phyloP scores from a whole-genome alignment of 1,140 invertebrate genomes.

The Lucilia sericata region DNA sequence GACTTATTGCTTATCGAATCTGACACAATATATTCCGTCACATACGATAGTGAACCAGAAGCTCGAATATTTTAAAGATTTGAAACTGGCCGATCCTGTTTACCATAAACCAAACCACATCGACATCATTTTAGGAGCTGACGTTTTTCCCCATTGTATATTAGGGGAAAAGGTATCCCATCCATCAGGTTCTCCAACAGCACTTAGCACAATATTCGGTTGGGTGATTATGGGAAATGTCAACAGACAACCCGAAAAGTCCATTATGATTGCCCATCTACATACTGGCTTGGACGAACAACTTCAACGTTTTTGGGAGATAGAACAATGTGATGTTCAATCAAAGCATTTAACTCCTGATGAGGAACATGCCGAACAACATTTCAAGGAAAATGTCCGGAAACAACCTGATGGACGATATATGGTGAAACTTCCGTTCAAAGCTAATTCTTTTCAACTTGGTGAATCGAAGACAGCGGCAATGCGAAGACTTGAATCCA shows the following conservation, averaged over 20 bases:
- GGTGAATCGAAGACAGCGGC: slow-evolving; percentile 16
- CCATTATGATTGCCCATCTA: not conserved
- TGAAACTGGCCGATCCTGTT: not conserved
- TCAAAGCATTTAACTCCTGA: not conserved
- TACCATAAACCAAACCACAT: not conserved
- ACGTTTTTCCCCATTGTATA: slow-evolving; percentile 9
- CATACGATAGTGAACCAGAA: not conserved
- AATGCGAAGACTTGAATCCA: not conserved
- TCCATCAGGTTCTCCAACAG: slow-evolving; percentile 29
- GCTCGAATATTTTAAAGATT: slow-evolving; percentile 20
- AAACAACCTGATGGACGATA: not conserved
- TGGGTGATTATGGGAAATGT: slow-evolving; percentile 9
- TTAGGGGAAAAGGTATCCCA: not conserved
- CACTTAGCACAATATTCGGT: too few species aligned
- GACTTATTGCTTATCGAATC: not conserved
- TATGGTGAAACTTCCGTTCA: slow-evolving; percentile 12
- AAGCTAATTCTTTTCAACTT: not conserved
- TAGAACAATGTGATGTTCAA: slow-evolving; percentile 26
- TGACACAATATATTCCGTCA: slow-evolving; percentile 14
- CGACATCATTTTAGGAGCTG: slow-evolving; percentile 7
- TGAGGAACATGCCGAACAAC: slow-evolving; percentile 29
- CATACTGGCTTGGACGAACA: not conserved
- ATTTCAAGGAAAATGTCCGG: not conserved
- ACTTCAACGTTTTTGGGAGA: slow-evolving; percentile 36
- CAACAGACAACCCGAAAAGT: not conserved